phyloP scores from a whole-genome alignment of 2,113 vertebrate species.

The Lepus timidus region DNA sequence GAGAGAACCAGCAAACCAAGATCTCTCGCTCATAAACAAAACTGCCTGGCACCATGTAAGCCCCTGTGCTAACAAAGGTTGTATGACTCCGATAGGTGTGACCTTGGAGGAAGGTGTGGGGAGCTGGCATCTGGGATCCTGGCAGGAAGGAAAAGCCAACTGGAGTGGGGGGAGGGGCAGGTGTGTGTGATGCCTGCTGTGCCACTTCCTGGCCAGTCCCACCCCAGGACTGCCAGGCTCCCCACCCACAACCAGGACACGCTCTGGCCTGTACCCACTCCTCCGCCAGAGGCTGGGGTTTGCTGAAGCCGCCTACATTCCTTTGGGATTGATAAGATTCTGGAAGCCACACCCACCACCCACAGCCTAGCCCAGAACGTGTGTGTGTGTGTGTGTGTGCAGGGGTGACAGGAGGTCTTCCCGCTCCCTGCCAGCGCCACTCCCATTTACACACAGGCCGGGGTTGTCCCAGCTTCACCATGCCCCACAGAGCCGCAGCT shows the following conservation, averaged over 20 bases:
- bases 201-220: conserved; percentile 21
- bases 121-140: neutral
- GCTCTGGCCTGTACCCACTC: conserved; percentile 62
- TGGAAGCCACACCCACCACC: conserved; percentile 55
- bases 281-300: conserved; percentile 52
- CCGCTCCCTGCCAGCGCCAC: neutral
- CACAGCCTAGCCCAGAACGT: neutral
- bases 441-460: neutral
- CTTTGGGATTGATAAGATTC: conserved; percentile 65
- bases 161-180: neutral
- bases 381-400: no score
- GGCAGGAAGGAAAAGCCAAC: neutral
- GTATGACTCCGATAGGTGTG: neutral
- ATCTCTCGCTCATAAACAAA: no score
- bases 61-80: neutral
- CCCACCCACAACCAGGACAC: conserved; percentile 54
- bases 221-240: conserved; percentile 30
- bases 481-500: neutral
- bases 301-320: conserved; percentile 71
- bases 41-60: neutral
- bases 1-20: no score
- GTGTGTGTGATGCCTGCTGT: neutral
- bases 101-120: neutral
- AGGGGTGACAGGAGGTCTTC: neutral
- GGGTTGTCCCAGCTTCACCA: neutral